A percentile compares a stretch with the other conserved stretches of the same genome.
phyloP scores from a whole-genome alignment of 1,140 invertebrate species.

The Caenorhabditis inopinata region DNA sequence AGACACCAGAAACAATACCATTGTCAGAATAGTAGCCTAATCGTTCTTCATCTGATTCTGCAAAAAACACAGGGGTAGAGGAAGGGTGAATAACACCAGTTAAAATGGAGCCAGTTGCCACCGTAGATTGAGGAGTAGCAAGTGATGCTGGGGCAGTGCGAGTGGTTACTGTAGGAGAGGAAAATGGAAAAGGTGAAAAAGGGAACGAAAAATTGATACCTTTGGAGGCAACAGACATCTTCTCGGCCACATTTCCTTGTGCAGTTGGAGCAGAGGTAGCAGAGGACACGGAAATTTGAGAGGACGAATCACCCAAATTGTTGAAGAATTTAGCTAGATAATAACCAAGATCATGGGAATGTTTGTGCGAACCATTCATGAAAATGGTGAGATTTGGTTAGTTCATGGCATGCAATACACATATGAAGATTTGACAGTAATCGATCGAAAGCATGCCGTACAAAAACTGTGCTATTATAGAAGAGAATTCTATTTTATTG shows the following conservation, averaged over 20 bases:
- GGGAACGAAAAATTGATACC: neutral
- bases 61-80: neutral
- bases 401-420: too few species aligned
- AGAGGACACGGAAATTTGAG: neutral
- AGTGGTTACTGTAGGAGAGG: conserved; percentile 19
- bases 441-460: too few species aligned
- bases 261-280: neutral
- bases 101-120: conserved; percentile 1
- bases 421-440: too few species aligned
- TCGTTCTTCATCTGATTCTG: neutral
- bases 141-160: conserved; percentile 2
- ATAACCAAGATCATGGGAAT: too few species aligned
- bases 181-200: neutral
- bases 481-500: too few species aligned
- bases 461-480: too few species aligned
- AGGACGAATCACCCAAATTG: neutral
- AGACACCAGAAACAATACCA: neutral
- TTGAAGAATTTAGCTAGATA: too few species aligned
- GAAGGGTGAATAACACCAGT: neutral
- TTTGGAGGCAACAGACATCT: neutral
- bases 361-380: too few species aligned
- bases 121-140: neutral
- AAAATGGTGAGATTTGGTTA: too few species aligned
- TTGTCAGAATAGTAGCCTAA: neutral
- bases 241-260: neutral